These are phyloP conservation scores for Hirudo medicinalis DNA, from an alignment of 1,140 invertebrate species.

Conservation along the genomic window DNA sequence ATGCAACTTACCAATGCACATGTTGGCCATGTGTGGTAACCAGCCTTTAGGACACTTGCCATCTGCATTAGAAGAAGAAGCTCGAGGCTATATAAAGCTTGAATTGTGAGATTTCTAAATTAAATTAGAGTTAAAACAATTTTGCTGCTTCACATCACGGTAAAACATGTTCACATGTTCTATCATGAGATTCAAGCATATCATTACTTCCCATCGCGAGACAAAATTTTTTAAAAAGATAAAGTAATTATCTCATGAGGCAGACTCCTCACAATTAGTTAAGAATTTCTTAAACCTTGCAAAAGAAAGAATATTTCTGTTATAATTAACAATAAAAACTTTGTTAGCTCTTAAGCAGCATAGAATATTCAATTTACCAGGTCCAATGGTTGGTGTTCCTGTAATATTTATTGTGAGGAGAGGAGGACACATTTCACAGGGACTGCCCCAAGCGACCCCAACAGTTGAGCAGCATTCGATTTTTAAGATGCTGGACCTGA, in stretches of 20 bases:
- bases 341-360: background rate
- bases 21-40: slow-evolving; percentile 13
- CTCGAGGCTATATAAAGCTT: too few species aligned
- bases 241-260: background rate
- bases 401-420: slow-evolving; percentile 22
- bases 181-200: background rate
- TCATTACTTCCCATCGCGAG: background rate
- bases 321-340: slow-evolving; percentile 40
- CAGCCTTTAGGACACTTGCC: slow-evolving; percentile 19
- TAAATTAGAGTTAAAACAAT: too few species aligned
- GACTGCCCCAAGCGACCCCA: slow-evolving; percentile 76
- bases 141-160: background rate
- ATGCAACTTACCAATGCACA: slow-evolving; percentile 20
- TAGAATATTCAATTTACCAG: background rate
- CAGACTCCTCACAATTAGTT: background rate
- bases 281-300: slow-evolving; percentile 13
- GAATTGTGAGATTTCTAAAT: too few species aligned
- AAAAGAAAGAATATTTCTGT: slow-evolving; percentile 24
- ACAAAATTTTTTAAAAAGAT: background rate
- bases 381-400: slow-evolving; percentile 17
- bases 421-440: slow-evolving; percentile 55
- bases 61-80: slow-evolving; percentile 4
- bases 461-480: slow-evolving; percentile 79
- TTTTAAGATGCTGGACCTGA: slow-evolving; percentile 55
- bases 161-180: background rate